Evolutionary conservation across 2,113 vertebrate species (phyloP).

Genomic region (Genyomyrus donnyi): DNA sequence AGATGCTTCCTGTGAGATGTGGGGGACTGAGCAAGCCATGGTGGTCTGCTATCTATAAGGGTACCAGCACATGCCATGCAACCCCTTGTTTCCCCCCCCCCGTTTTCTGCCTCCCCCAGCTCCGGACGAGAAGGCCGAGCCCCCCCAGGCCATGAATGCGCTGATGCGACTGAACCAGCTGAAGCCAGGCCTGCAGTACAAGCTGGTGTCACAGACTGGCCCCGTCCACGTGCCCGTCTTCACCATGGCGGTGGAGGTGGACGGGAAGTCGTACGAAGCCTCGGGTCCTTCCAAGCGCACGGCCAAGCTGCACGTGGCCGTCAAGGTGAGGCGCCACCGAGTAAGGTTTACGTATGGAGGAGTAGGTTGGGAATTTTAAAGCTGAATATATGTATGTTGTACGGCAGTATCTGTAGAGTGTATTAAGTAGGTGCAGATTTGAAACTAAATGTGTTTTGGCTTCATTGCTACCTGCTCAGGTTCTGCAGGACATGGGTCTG

Average conservation of each 20-base stretch:
- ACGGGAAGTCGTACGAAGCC: slow-evolving; percentile 82
- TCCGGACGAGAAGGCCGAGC: slow-evolving; percentile 83
- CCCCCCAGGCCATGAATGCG: slow-evolving; percentile 90
- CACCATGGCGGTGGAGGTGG: slow-evolving; percentile 93
- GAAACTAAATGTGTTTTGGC: neutral
- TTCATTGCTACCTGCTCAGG: slow-evolving; percentile 48
- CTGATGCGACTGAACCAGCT: slow-evolving; percentile 95
- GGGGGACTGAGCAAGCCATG: neutral
- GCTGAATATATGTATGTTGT: neutral
- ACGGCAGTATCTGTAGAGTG: neutral
- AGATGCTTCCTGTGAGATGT: neutral
- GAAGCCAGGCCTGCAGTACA: slow-evolving; percentile 92
- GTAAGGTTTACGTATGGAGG: neutral
- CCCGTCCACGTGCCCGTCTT: slow-evolving; percentile 94
- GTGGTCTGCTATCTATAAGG: neutral
- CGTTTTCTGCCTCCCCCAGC: slow-evolving; percentile 36
- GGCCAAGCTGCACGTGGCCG: slow-evolving; percentile 86
- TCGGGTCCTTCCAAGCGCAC: slow-evolving; percentile 93
- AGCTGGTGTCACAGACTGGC: slow-evolving; percentile 86
- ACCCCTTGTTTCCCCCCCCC: neutral
- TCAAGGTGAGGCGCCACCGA: slow-evolving; percentile 72
- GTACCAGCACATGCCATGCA: neutral
- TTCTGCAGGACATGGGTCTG: slow-evolving; percentile 90
- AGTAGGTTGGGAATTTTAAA: neutral
- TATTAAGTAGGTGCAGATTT: neutral